Evolutionary conservation across 2,113 vertebrate species (phyloP).

Genomic region (Malaclemys terrapin): DNA sequence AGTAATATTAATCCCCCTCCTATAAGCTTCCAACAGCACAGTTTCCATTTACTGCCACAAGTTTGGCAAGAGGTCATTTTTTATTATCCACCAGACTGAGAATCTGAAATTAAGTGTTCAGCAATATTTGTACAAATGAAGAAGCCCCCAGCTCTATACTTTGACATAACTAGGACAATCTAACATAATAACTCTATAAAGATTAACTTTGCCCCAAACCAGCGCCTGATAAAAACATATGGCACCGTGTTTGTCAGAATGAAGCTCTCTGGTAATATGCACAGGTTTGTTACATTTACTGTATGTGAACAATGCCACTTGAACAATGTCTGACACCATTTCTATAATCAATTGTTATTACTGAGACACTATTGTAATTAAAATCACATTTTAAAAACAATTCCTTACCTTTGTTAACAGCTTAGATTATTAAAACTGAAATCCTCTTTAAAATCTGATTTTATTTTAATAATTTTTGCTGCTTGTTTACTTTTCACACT

Average conservation of each 20-base stretch:
- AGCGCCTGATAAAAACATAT: slow-evolving; percentile 64
- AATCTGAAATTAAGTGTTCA: slow-evolving; percentile 70
- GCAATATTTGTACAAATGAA: slow-evolving; percentile 68
- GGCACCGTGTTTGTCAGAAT: slow-evolving; percentile 29
- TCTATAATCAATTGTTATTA: not conserved
- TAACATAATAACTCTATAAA: slow-evolving; percentile 63
- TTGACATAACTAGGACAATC: slow-evolving; percentile 74
- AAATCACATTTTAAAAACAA: not conserved
- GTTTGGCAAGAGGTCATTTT: slow-evolving; percentile 64
- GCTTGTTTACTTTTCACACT: not conserved
- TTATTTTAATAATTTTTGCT: not conserved
- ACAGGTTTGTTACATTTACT: slow-evolving; percentile 13
- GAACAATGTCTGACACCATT: not conserved
- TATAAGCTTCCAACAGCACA: slow-evolving; percentile 50
- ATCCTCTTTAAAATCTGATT: not conserved
- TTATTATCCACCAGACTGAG: slow-evolving; percentile 60
- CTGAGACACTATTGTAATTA: not conserved
- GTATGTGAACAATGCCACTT: not conserved
- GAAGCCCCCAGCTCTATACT: slow-evolving; percentile 63
- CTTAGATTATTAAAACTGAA: slow-evolving; percentile 4
- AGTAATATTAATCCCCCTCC: slow-evolving; percentile 61
- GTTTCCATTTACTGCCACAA: slow-evolving; percentile 56
- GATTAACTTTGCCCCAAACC: slow-evolving; percentile 70
- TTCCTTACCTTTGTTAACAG: not conserved
- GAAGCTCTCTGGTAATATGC: slow-evolving; percentile 24